These are phyloP conservation scores for Gibbula magus DNA, from an alignment of 2,888 invertebrate species.

Conservation along the genomic window DNA sequence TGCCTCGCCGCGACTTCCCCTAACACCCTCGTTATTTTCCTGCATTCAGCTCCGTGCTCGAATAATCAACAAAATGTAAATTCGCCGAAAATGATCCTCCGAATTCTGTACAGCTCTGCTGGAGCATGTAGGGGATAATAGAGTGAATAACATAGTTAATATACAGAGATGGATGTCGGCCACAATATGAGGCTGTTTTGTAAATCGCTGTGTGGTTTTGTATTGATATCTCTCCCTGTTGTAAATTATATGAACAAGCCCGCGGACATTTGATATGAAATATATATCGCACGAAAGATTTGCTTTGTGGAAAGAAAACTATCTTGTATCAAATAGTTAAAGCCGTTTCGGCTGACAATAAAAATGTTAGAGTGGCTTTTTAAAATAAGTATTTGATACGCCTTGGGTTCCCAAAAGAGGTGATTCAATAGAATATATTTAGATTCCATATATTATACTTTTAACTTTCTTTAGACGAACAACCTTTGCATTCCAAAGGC, in stretches of 20 bases:
- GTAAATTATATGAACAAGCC: conserved; percentile 9
- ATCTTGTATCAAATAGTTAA: conserved; percentile 14
- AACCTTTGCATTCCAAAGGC: neutral
- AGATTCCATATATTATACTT: neutral
- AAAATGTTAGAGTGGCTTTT: conserved; percentile 9
- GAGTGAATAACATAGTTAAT: conserved; percentile 11
- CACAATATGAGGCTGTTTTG: neutral
- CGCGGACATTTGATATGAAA: neutral
- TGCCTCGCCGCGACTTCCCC: neutral
- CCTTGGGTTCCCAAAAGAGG: neutral
- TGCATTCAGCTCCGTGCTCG: neutral
- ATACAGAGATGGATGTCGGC: neutral
- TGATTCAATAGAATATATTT: neutral
- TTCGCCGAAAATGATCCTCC: conserved; percentile 7
- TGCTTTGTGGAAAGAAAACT: conserved; percentile 6
- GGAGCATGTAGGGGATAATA: conserved; percentile 10
- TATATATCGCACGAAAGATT: conserved; percentile 18
- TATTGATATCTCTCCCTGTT: neutral
- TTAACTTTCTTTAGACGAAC: neutral
- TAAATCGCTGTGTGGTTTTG: conserved; percentile 18
- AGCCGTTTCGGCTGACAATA: neutral
- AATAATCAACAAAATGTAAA: conserved; percentile 20
- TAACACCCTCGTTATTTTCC: conserved; percentile 20
- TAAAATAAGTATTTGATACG: conserved; percentile 16
- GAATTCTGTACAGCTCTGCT: neutral